Percentiles rank a stretch among this genome's conserved stretches.
Evolutionary conservation across 2,797 vertebrate genomes (phyloP).

Genomic region (Philypnodon macrostomus): DNA sequence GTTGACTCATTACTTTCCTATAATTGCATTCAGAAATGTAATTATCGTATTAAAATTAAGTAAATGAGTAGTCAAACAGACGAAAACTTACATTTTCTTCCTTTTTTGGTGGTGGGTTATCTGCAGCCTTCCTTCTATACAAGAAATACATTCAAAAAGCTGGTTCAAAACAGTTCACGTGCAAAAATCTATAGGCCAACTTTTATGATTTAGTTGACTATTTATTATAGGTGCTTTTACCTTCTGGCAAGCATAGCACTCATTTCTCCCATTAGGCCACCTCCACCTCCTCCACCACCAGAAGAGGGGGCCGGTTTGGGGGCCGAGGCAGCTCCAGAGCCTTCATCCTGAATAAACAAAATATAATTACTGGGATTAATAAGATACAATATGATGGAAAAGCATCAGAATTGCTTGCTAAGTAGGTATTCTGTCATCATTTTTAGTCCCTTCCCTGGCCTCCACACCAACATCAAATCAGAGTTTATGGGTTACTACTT

Average conservation of each 20-base stretch:
- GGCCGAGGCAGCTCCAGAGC: constrained; percentile 32
- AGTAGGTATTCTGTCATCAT: no score
- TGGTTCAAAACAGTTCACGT: no score
- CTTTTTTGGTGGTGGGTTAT: constrained; percentile 56
- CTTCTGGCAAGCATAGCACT: constrained; percentile 85
- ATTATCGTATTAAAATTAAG: not conserved
- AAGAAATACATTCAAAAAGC: not conserved
- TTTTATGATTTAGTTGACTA: no score
- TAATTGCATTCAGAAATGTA: no score
- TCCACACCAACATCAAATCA: no score
- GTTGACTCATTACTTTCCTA: constrained; percentile 69
- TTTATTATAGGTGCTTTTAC: constrained; percentile 48
- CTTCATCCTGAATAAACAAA: constrained; percentile 63
- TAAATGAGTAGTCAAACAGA: not conserved
- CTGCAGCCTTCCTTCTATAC: constrained; percentile 67
- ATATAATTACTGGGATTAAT: not conserved
- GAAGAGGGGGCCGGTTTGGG: constrained; percentile 58
- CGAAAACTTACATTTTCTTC: constrained; percentile 23
- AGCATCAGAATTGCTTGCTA: no score
- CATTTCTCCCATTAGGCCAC: constrained; percentile 88
- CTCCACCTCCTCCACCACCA: constrained; percentile 59
- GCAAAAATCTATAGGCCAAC: no score
- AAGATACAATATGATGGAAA: no score
- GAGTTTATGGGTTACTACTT: no score
- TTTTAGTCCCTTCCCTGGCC: no score